These are phyloP conservation scores for Steinernema feltiae DNA, from an alignment of 1,140 invertebrate species.

Conservation along the genomic window DNA sequence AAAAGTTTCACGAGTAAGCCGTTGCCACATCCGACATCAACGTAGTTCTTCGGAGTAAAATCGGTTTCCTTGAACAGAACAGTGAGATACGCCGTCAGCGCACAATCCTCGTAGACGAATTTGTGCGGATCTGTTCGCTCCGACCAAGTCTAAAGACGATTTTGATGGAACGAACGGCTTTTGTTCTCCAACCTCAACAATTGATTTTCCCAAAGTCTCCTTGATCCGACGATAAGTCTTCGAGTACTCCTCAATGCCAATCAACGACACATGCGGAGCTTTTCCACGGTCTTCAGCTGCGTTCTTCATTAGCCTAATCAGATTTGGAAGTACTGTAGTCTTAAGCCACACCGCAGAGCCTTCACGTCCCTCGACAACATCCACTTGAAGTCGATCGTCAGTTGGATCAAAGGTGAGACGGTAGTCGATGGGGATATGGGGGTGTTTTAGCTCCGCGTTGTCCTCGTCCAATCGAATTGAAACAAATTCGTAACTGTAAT, in stretches of 20 bases:
- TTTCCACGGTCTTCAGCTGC: background rate
- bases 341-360: conserved; percentile 17
- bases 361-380: background rate
- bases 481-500: background rate
- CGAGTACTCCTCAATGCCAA: conserved; percentile 29
- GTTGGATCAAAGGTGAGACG: background rate
- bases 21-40: conserved; percentile 93
- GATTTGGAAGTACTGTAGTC: conserved; percentile 3
- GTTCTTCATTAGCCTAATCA: background rate
- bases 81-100: conserved; percentile 83
- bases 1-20: conserved; percentile 68
- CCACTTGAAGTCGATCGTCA: background rate
- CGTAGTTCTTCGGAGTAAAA: conserved; percentile 63
- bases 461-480: background rate
- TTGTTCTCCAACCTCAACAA: conserved; percentile 19
- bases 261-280: conserved; percentile 1
- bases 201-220: conserved; percentile 14
- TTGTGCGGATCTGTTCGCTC: conserved; percentile 87
- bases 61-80: conserved; percentile 56
- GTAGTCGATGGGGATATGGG: conserved; percentile 1
- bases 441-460: background rate
- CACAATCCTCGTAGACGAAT: conserved; percentile 91
- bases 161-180: background rate
- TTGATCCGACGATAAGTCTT: conserved; percentile 28
- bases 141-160: conserved; percentile 65